Percentiles rank a stretch among this genome's conserved stretches.
These are phyloP conservation scores for Cephus rjabovi DNA, from an alignment of 2,888 invertebrate species.

Conservation along the genomic window DNA sequence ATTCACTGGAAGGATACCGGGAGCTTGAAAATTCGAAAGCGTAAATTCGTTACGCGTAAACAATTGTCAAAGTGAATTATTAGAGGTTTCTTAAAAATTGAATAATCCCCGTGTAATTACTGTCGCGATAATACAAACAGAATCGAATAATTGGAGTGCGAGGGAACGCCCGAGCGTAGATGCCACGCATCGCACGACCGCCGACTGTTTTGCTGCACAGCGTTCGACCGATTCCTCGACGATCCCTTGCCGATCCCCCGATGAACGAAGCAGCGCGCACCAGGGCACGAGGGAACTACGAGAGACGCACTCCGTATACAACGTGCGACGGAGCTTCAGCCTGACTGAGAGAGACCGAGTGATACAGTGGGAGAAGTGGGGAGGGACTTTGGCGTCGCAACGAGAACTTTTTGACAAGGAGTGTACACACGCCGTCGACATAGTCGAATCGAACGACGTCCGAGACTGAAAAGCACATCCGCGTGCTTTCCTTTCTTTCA, in stretches of 20 bases:
- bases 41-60: background rate
- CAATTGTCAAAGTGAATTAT: background rate
- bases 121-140: background rate
- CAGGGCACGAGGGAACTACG: background rate
- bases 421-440: background rate
- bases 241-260: constrained; percentile 14
- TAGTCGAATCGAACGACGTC: background rate
- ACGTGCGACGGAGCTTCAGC: background rate
- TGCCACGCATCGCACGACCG: constrained; percentile 30
- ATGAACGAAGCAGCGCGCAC: constrained; percentile 1
- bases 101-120: background rate
- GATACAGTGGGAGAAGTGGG: background rate
- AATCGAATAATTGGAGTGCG: background rate
- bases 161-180: constrained; percentile 8
- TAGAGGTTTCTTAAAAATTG: background rate
- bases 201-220: constrained; percentile 41
- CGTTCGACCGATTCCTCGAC: constrained; percentile 39
- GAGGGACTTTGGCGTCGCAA: background rate
- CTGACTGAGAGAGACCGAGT: background rate
- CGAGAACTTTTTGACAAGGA: background rate
- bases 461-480: background rate
- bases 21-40: background rate
- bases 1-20: background rate
- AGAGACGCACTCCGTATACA: background rate
- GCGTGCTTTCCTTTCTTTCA: background rate